Percentiles rank a stretch among this genome's conserved stretches.
These are phyloP conservation scores for Cepaea nemoralis DNA, from an alignment of 1,140 invertebrate genomes.

Conservation along the genomic window DNA sequence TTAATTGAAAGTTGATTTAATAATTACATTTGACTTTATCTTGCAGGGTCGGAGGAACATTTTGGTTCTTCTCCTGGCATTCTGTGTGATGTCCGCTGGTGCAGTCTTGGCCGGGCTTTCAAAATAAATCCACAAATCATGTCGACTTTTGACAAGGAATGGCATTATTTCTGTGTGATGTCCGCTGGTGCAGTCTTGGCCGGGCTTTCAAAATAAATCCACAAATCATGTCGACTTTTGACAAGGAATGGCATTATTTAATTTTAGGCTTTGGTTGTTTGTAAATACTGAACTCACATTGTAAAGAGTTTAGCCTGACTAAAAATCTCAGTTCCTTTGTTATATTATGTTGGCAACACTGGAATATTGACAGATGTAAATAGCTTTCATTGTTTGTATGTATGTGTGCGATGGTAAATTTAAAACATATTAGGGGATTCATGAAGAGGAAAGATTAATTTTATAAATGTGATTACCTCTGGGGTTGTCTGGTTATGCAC, in stretches of 20 bases:
- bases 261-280: too few species aligned
- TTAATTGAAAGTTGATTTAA: too few species aligned
- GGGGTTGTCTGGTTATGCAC: too few species aligned
- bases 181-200: slow-evolving; percentile 60
- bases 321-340: neutral
- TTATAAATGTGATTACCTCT: too few species aligned
- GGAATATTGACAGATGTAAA: too few species aligned
- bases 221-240: neutral
- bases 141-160: neutral
- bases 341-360: too few species aligned
- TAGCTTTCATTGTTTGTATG: too few species aligned
- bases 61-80: slow-evolving; percentile 57
- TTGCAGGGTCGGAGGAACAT: slow-evolving; percentile 64
- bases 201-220: slow-evolving; percentile 55
- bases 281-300: neutral
- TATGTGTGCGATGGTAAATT: too few species aligned
- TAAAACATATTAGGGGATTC: too few species aligned
- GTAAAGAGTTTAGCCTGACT: neutral
- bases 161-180: too few species aligned
- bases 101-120: slow-evolving; percentile 64
- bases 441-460: too few species aligned
- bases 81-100: slow-evolving; percentile 61
- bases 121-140: neutral
- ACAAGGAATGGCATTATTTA: neutral
- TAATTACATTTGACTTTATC: too few species aligned